A percentile compares a stretch with the other conserved stretches of the same genome.
Evolutionary conservation across 2,797 vertebrate species (phyloP).

Genomic region (Artibeus jamaicensis): DNA sequence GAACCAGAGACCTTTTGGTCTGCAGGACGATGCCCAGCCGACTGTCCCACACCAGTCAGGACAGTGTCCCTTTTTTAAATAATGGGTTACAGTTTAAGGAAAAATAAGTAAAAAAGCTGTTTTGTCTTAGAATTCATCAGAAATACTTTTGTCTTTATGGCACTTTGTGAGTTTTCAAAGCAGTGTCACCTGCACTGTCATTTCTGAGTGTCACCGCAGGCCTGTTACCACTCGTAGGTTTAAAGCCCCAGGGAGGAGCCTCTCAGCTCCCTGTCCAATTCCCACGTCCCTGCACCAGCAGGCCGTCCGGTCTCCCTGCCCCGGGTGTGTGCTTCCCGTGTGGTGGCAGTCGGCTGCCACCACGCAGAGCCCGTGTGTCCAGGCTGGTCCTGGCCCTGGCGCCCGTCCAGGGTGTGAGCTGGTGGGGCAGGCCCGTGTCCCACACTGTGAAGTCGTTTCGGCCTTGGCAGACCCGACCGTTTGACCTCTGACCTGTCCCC

Average conservation of each 20-base stretch:
- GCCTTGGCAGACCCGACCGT: not conserved
- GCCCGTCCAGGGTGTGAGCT: rapidly evolving
- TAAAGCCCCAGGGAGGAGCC: not conserved
- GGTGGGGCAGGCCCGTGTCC: not conserved
- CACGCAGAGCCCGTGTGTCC: not conserved
- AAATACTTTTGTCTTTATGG: not conserved
- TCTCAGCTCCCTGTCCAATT: not conserved
- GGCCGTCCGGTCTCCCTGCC: rapidly evolving
- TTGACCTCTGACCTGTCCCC: not conserved
- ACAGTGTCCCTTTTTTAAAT: not conserved
- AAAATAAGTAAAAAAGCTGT: not conserved
- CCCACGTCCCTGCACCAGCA: rapidly evolving
- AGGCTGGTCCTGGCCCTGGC: too few relatives aligned
- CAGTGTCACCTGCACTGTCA: rapidly evolving
- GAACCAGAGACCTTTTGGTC: too few relatives aligned
- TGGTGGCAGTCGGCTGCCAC: rapidly evolving
- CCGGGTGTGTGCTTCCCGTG: not conserved
- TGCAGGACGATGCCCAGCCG: too few relatives aligned
- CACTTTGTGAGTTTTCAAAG: not conserved
- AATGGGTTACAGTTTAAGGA: not conserved
- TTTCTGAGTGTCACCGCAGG: rapidly evolving
- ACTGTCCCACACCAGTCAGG: not conserved
- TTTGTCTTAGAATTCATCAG: not conserved
- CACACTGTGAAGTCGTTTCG: not conserved
- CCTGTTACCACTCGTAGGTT: too few relatives aligned